Percentiles rank a stretch among this genome's conserved stretches.
phyloP scores from a whole-genome alignment of 1,140 invertebrate species.

The Sycophila sp. region DNA sequence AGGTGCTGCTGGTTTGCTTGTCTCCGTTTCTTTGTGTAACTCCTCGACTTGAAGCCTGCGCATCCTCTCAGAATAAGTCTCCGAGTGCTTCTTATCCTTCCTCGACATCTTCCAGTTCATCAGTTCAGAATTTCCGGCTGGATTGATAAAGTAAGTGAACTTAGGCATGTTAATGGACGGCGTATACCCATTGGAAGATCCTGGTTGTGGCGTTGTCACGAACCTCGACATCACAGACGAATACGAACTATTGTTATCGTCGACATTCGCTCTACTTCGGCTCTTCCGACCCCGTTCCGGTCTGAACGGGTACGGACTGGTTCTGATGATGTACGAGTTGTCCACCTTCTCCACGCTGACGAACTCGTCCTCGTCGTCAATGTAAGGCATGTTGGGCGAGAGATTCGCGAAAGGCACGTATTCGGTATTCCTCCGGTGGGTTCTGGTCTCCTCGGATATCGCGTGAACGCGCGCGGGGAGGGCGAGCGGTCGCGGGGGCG shows the following conservation, averaged over 20 bases:
- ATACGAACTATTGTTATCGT: too few relatives aligned
- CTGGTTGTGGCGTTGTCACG: not conserved
- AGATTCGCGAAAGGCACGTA: constrained; percentile 41
- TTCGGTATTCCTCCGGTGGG: constrained; percentile 14
- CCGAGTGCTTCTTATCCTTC: constrained; percentile 61
- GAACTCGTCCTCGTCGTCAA: constrained; percentile 55
- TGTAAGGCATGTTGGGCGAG: not conserved
- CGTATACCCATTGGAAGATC: constrained; percentile 4
- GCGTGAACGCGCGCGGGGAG: not conserved
- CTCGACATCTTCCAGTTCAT: constrained; percentile 59
- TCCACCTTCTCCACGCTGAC: constrained; percentile 55
- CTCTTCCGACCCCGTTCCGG: constrained; percentile 45
- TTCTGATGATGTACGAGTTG: constrained; percentile 54
- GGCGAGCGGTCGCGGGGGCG: not conserved
- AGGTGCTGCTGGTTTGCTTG: not conserved
- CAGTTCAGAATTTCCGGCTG: constrained; percentile 43
- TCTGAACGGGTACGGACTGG: constrained; percentile 57
- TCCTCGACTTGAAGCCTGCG: not conserved
- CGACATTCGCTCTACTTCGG: constrained; percentile 17
- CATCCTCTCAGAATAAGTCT: constrained; percentile 58
- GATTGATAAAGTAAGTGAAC: constrained; percentile 59
- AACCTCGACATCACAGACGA: too few relatives aligned
- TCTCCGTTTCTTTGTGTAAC: not conserved
- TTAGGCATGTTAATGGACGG: constrained; percentile 44
- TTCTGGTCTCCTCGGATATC: not conserved